These are phyloP conservation scores for Parauchenoglanis punctatus DNA, from an alignment of 2,797 vertebrate species.

Conservation along the genomic window DNA sequence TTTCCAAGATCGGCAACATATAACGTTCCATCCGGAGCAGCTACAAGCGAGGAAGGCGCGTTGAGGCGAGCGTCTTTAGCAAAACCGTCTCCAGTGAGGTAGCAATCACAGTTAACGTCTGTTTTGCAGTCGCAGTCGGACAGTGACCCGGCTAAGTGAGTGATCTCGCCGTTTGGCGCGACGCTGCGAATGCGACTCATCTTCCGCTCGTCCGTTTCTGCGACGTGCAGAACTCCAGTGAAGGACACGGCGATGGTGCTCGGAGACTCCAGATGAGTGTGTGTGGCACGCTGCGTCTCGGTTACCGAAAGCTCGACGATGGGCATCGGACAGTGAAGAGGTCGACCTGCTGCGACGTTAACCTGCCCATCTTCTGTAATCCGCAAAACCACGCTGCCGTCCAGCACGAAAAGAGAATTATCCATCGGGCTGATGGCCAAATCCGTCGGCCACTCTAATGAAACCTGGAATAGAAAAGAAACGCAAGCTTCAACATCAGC, in stretches of 20 bases:
- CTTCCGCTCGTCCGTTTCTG: slow-evolving; percentile 94
- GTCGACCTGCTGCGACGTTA: slow-evolving; percentile 90
- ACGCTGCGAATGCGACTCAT: slow-evolving; percentile 93
- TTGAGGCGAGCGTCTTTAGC: slow-evolving; percentile 96
- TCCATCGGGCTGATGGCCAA: slow-evolving; percentile 96
- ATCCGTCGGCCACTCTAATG: slow-evolving; percentile 96
- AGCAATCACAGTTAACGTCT: slow-evolving; percentile 98
- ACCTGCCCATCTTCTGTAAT: slow-evolving; percentile 95
- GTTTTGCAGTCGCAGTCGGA: slow-evolving; percentile 98
- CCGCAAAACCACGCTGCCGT: slow-evolving; percentile 94
- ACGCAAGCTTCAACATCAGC: background rate
- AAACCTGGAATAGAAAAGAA: slow-evolving; percentile 77
- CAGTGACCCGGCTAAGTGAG: slow-evolving; percentile 87
- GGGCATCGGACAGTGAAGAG: slow-evolving; percentile 90
- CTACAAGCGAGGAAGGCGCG: slow-evolving; percentile 90
- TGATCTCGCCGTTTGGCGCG: slow-evolving; percentile 93
- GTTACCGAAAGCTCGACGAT: slow-evolving; percentile 80
- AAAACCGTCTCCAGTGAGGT: slow-evolving; percentile 93
- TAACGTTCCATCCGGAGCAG: slow-evolving; percentile 90
- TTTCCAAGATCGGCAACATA: slow-evolving; percentile 96
- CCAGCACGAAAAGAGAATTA: slow-evolving; percentile 94
- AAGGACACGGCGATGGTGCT: slow-evolving; percentile 91
- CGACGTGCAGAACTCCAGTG: slow-evolving; percentile 89
- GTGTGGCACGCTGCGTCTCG: slow-evolving; percentile 83
- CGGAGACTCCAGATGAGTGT: slow-evolving; percentile 90